Conservation (phyloP, 2,113 vertebrate genomes). For the Chlamydotis undulata region DNA sequence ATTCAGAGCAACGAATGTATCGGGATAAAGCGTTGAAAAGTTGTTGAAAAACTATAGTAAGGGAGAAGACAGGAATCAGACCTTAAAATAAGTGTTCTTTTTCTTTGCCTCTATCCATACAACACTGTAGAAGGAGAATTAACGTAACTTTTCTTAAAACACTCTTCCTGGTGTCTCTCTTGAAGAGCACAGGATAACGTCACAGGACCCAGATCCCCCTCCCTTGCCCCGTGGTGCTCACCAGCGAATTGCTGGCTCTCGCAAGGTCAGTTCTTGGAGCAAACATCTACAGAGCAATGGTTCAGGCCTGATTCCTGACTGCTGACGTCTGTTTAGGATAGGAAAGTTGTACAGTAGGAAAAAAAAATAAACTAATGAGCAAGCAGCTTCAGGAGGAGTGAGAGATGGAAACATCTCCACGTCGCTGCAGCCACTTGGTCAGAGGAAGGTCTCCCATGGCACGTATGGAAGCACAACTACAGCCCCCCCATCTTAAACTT, state of each 20-base stretch:
- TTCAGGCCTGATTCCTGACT: neutral
- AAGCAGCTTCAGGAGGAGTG: neutral
- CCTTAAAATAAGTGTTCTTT: neutral
- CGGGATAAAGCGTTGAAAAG: neutral
- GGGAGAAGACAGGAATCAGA: neutral
- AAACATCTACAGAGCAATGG: neutral
- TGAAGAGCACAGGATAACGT: neutral
- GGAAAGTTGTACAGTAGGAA: neutral
- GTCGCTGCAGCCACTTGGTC: neutral
- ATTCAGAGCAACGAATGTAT: neutral
- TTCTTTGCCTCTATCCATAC: neutral
- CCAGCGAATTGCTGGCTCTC: neutral
- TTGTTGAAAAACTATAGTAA: neutral
- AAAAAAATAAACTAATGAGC: neutral
- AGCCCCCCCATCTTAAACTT: neutral
- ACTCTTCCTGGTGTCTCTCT: neutral
- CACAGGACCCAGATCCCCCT: neutral
- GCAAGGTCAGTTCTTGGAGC: neutral
- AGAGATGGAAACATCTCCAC: neutral
- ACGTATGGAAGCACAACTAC: rapidly evolving
- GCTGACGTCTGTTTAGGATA: neutral
- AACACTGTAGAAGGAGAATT: neutral
- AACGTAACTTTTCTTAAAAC: neutral
- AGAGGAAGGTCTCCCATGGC: neutral
- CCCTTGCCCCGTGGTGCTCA: rapidly evolving